phyloP scores from a whole-genome alignment of 2,888 invertebrate genomes.

The Ischnura elegans region DNA sequence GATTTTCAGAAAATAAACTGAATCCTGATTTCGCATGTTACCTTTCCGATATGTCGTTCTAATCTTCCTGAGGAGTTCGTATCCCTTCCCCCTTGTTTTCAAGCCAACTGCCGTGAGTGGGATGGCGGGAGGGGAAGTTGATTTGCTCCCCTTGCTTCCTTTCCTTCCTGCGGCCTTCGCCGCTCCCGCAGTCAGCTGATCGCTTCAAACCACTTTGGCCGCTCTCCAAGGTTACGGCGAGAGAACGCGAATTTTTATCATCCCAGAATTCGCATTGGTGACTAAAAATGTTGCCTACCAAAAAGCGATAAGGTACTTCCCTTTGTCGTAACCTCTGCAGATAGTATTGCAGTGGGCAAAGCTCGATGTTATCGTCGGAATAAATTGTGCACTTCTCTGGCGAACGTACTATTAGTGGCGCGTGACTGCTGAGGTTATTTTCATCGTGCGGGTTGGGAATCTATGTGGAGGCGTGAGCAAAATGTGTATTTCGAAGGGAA shows the following conservation, averaged over 20 bases:
- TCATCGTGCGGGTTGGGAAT: neutral
- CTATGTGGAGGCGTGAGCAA: neutral
- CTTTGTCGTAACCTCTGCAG: neutral
- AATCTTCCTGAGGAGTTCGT: neutral
- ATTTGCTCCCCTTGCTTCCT: neutral
- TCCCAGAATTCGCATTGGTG: neutral
- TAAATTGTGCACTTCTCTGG: neutral
- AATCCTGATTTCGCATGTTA: too few species aligned
- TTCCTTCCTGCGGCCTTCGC: conserved; percentile 13
- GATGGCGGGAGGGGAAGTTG: neutral
- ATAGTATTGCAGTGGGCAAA: neutral
- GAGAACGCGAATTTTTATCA: neutral
- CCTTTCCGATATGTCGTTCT: too few species aligned
- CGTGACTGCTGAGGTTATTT: neutral
- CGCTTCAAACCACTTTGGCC: conserved; percentile 5
- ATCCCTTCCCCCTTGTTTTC: neutral
- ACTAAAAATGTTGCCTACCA: neutral
- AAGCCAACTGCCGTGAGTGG: neutral
- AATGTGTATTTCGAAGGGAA: neutral
- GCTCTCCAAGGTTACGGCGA: neutral
- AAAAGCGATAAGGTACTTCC: neutral
- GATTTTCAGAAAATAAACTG: too few species aligned
- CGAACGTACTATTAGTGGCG: neutral
- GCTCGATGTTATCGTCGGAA: neutral
- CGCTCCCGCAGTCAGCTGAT: conserved; percentile 15